A percentile compares a stretch with the other conserved stretches of the same genome.
Conservation (phyloP, 2,888 invertebrate genomes). For the Panopea generosa region DNA sequence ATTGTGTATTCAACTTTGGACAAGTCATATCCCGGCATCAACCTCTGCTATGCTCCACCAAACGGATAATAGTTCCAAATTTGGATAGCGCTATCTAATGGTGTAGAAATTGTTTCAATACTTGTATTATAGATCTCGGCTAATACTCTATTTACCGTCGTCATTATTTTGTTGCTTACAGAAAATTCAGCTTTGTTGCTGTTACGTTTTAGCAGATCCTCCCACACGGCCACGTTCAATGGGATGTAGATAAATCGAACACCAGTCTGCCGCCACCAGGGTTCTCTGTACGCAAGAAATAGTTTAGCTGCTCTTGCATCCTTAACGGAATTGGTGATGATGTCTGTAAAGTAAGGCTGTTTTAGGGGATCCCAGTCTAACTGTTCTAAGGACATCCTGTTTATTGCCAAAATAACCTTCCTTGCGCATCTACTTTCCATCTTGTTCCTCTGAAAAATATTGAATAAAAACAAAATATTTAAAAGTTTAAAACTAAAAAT, state of each 20-base stretch:
- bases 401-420: slow-evolving; percentile 39
- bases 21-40: slow-evolving; percentile 56
- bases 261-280: too few species aligned
- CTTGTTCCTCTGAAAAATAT: slow-evolving; percentile 1
- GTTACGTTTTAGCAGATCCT: too few species aligned
- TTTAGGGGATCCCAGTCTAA: too few species aligned
- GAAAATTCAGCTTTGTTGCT: too few species aligned
- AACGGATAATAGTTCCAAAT: slow-evolving; percentile 55
- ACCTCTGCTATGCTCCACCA: slow-evolving; percentile 40
- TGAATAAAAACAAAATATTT: too few species aligned
- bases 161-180: too few species aligned
- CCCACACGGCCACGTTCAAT: too few species aligned
- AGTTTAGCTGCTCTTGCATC: slow-evolving; percentile 5
- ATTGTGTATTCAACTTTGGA: slow-evolving; percentile 25
- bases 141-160: background rate
- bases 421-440: slow-evolving; percentile 22
- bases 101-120: slow-evolving; percentile 22
- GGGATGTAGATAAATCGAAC: background rate
- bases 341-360: too few species aligned
- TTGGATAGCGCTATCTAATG: slow-evolving; percentile 27
- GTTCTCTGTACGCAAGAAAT: slow-evolving; percentile 9
- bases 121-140: slow-evolving; percentile 33
- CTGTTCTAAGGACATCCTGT: slow-evolving; percentile 24
- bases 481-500: too few species aligned
- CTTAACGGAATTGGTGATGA: slow-evolving; percentile 3